Evolutionary conservation across 2,888 invertebrate genomes (phyloP).

Genomic region (Lasius platythorax): DNA sequence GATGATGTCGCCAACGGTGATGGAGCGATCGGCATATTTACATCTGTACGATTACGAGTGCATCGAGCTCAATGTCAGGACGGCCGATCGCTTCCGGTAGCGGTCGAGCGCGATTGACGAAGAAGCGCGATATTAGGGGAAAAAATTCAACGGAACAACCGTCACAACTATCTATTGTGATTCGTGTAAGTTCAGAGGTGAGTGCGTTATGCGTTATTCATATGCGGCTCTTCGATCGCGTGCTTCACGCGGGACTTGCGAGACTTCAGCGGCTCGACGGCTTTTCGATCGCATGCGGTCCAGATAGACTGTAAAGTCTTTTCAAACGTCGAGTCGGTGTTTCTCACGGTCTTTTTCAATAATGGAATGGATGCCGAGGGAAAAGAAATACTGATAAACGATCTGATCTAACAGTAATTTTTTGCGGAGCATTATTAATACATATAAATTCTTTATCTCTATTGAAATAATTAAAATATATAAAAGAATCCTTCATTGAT

Average conservation of each 20-base stretch:
- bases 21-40: too few relatives aligned
- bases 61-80: constrained; percentile 32
- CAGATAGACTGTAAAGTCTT: background rate
- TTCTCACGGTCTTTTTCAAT: background rate
- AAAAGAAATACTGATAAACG: background rate
- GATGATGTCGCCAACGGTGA: background rate
- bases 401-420: background rate
- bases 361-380: background rate
- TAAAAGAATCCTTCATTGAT: background rate
- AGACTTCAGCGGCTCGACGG: background rate
- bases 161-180: background rate
- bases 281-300: constrained; percentile 24
- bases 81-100: constrained; percentile 64
- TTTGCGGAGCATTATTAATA: background rate
- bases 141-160: background rate
- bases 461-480: background rate
- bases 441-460: background rate
- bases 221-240: constrained; percentile 2
- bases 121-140: background rate
- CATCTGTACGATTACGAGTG: background rate
- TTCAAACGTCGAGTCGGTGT: background rate
- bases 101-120: constrained; percentile 34
- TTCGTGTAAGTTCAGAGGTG: constrained; percentile 10
- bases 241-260: background rate
- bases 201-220: constrained; percentile 24